These are phyloP conservation scores for Tetrao urogallus DNA, from an alignment of 2,113 vertebrate genomes.

Conservation along the genomic window DNA sequence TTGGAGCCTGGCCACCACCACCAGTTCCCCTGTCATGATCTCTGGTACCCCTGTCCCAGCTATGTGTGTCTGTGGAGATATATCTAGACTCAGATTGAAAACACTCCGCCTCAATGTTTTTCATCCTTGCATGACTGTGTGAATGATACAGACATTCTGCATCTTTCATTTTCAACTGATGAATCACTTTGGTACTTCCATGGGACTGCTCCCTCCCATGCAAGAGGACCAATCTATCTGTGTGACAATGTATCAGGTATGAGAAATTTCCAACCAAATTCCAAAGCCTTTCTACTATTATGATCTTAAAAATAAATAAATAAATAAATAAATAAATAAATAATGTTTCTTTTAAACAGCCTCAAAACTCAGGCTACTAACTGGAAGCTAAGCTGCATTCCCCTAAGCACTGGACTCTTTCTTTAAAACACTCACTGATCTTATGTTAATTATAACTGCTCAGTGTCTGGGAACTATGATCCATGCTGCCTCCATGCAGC, in stretches of 20 bases:
- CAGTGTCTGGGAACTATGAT: neutral
- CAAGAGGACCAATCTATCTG: neutral
- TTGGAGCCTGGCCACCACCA: neutral
- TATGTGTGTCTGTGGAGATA: neutral
- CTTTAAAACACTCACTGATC: neutral
- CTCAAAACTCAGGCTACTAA: neutral
- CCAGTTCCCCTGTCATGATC: neutral
- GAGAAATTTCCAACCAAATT: neutral
- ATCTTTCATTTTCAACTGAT: neutral
- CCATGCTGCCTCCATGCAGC: neutral
- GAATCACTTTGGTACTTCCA: accelerated
- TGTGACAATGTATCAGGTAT: neutral
- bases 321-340: neutral
- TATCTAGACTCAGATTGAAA: neutral
- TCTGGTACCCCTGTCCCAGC: neutral
- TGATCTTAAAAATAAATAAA: neutral
- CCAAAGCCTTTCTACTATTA: neutral
- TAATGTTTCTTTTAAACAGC: neutral
- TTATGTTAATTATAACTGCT: neutral
- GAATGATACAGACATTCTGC: neutral
- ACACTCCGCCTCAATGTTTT: neutral
- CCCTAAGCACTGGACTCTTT: neutral
- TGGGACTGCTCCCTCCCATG: neutral
- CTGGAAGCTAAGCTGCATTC: neutral
- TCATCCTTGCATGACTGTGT: neutral